Evolutionary conservation across 2,888 invertebrate species (phyloP), one percentile per base, ranked within the genome.

Genomic region (Caenorhabditis plicata): DNA sequence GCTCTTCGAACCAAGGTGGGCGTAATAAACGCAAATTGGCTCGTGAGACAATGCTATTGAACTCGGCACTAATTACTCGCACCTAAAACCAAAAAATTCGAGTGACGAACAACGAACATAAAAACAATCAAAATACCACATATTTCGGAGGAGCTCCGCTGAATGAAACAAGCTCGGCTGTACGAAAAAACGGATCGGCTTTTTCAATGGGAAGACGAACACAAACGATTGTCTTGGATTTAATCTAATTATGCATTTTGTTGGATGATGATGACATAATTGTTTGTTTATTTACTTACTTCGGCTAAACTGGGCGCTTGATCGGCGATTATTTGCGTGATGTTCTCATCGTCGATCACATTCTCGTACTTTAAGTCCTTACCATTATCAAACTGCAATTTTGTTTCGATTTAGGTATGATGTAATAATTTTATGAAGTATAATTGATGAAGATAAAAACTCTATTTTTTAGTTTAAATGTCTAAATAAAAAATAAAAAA

Each of bases 1-100:
- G 83, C 83, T 96, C 95, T 78, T 95, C 96, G 84, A 89, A 90
- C 95, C 96, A 96, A 0, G 95, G 96, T 15, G 94, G 92, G 80
- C 89, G 87, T 68, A 94, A 85, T 23, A 96, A 86, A 22, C 96
- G 87, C 56, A 96, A 85, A 82, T 93, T 92, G 4, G 94, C 91
- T 31, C 95, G 86, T 80, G 90, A 89, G 63, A 92, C 90, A 76
- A 88, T 87, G 45, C 58, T 58, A 4, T 39, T 23, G 20, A 20
- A 43, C 9, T 39, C 47, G 8, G 55, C 48, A 22, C 31, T 42
- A 9, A 52, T 41, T 20, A 46, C 52, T 29, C 46, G 51, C 9
- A 65, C 57, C 56, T 60, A 29, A n/a, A 46, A 15, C 15, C 33
- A 33, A 9, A n/a, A 9, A 33, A n/a, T 7, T 9, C 11, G 11